phyloP scores from a whole-genome alignment of 2,888 invertebrate genomes.

The Mimas tiliae region DNA sequence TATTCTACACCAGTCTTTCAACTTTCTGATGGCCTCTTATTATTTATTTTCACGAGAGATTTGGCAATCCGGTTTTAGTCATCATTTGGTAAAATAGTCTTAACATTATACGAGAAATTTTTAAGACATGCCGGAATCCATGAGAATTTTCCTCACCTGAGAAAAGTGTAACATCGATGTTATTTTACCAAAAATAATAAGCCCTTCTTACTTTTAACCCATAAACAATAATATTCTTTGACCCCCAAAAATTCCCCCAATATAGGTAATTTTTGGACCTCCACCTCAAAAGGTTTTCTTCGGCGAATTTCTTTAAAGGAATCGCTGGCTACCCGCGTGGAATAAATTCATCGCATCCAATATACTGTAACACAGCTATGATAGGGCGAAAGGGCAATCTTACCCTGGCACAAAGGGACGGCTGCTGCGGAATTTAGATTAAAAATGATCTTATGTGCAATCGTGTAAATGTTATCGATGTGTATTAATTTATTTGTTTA shows the following conservation, averaged over 20 bases:
- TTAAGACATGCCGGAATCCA: background rate
- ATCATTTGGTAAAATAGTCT: no score
- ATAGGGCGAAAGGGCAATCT: constrained; percentile 56
- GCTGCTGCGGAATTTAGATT: constrained; percentile 73
- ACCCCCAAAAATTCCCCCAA: background rate
- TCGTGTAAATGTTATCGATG: constrained; percentile 58
- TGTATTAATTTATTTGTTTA: constrained; percentile 42
- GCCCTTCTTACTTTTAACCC: background rate
- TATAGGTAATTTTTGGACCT: constrained; percentile 18
- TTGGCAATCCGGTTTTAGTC: no score
- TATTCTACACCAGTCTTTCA: no score
- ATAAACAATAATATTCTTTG: constrained; percentile 15
- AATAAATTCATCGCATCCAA: constrained; percentile 64
- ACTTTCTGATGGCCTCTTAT: no score
- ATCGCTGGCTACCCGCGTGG: constrained; percentile 55
- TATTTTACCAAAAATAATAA: background rate
- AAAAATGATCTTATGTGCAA: constrained; percentile 74
- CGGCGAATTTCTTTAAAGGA: constrained; percentile 46
- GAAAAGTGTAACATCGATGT: background rate
- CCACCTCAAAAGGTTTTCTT: constrained; percentile 22
- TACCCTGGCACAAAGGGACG: constrained; percentile 60
- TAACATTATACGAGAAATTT: no score
- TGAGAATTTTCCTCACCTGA: background rate
- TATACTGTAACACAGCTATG: constrained; percentile 55
- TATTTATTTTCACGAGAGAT: no score